phyloP scores from a whole-genome alignment of 2,888 invertebrate species.

The Cactoblastis cactorum region DNA sequence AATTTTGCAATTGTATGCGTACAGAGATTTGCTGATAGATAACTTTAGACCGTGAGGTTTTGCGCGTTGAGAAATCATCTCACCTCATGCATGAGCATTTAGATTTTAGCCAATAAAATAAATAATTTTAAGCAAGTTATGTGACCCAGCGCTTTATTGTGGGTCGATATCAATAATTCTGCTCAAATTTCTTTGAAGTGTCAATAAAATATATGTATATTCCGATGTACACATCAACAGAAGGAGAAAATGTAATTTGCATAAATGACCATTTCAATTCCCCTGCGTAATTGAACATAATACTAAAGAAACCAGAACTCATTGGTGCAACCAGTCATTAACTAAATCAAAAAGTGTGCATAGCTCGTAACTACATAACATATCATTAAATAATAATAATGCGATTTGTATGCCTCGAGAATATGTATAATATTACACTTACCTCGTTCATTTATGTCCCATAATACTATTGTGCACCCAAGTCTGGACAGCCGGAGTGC shows the following conservation, averaged over 20 bases:
- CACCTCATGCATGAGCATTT: constrained; percentile 8
- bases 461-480: constrained; percentile 89
- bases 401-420: constrained; percentile 22
- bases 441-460: constrained; percentile 94
- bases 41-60: constrained; percentile 22
- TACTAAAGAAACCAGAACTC: neutral
- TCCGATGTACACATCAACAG: no score
- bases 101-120: neutral
- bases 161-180: no score
- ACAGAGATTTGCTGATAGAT: constrained; percentile 23
- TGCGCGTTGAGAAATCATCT: constrained; percentile 21
- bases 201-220: no score
- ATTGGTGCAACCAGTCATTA: neutral
- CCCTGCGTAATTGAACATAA: neutral
- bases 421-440: constrained; percentile 40
- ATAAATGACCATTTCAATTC: no score
- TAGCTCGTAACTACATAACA: no score
- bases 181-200: no score
- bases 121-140: no score
- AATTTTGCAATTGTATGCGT: constrained; percentile 20
- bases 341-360: no score
- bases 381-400: constrained; percentile 24
- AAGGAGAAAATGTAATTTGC: no score
- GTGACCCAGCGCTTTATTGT: no score
- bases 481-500: constrained; percentile 86